Base-by-base conservation (phyloP, 2,888 invertebrate genomes). In the Meliscaeva auricollis region DNA sequence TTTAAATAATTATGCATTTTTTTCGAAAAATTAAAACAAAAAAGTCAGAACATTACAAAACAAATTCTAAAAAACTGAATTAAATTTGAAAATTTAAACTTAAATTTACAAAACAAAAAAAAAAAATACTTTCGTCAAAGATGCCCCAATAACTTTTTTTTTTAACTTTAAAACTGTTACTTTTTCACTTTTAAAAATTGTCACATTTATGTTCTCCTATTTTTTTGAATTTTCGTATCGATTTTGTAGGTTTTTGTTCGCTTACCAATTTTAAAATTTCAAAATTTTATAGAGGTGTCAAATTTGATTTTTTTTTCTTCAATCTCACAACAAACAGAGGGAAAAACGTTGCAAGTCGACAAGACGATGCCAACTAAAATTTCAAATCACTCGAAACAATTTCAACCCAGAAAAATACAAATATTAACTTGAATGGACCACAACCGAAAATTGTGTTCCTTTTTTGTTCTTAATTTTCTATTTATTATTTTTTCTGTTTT, bases 341-440 rank as follows among this genome's bases (percentile, higher is more conserved):
- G 17, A 22, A 58, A 69, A 35, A 72, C 75, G 80, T 76, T 84
- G 17, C 54, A 72, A 72, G 84, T 76, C 84, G 66, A 76, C 83
- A 70, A 79, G 70, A 72, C 75, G 60, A 22, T 80, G 75, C 75
- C 79, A 84, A 84, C 84, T 84, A 80, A 84, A 84, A 35, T 66
- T 70, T 76, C 48, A 80, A 84, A 64, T 66, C 79, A 75, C 72
- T 32, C 26, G 32, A 66, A 68, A 69, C 48, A 70, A 70, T 70
- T 83, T 54, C 74, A 76, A 74, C 70, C 72, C 50, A 62, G 69
- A 50, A 70, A n/a, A n/a, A n/a, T n/a, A n/a, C n/a, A n/a, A 44
- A 52, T 64, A 56, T 48, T 70, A n/a, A 41, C 9, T 60, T 60
- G 60, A 26, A 26, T 60, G 41, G n/a, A 26, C 35, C 32, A 68